These are phyloP conservation scores for Sinella curviseta DNA, from an alignment of 1,140 invertebrate genomes.

Conservation along the genomic window DNA sequence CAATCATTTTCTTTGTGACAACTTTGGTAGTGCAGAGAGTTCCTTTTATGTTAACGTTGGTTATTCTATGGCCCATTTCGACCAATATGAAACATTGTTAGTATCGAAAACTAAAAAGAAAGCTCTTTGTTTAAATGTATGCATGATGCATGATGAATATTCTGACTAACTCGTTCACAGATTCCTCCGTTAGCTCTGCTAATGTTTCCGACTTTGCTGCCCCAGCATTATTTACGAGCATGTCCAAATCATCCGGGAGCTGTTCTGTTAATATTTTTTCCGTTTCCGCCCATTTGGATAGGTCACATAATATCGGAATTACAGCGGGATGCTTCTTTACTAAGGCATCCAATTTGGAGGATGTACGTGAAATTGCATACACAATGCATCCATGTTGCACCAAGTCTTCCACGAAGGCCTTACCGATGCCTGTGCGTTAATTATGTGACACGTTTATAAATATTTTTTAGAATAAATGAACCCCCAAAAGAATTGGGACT, in stretches of 20 bases:
- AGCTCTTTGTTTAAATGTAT: not conserved
- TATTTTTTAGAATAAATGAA: not conserved
- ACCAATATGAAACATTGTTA: not conserved
- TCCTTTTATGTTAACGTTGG: slow-evolving; percentile 80
- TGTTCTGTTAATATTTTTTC: slow-evolving; percentile 46
- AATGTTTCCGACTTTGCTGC: slow-evolving; percentile 64
- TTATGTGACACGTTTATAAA: too few species aligned
- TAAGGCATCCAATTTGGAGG: not conserved
- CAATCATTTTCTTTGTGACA: slow-evolving; percentile 71
- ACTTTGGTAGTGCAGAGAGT: slow-evolving; percentile 79
- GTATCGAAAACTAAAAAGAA: not conserved
- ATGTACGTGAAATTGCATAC: slow-evolving; percentile 22
- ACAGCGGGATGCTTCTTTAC: not conserved
- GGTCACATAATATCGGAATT: slow-evolving; percentile 12
- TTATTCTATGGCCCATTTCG: slow-evolving; percentile 59
- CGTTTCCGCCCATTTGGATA: slow-evolving; percentile 13
- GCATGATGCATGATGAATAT: too few species aligned
- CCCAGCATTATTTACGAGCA: slow-evolving; percentile 82
- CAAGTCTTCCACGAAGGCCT: slow-evolving; percentile 14
- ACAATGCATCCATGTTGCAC: slow-evolving; percentile 25
- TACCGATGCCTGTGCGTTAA: slow-evolving; percentile 20
- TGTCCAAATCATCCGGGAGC: slow-evolving; percentile 63
- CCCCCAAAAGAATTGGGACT: not conserved
- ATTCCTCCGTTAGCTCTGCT: slow-evolving; percentile 64
- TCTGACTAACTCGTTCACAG: slow-evolving; percentile 69